These are phyloP conservation scores for Aphodius granarius DNA, from an alignment of 2,888 invertebrate genomes.

Conservation along the genomic window DNA sequence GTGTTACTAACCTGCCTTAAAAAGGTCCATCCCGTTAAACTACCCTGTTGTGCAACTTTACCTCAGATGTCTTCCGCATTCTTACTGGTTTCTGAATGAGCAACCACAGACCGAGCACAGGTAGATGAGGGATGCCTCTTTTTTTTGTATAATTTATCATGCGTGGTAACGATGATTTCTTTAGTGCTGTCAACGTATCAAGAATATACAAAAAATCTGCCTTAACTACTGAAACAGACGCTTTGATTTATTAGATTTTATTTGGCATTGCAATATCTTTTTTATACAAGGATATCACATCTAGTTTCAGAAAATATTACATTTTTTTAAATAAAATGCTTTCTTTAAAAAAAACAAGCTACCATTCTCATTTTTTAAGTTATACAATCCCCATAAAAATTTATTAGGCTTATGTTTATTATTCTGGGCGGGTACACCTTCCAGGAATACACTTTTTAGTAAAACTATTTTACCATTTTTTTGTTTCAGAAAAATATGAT, in stretches of 20 bases:
- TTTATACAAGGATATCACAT: not conserved
- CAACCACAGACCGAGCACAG: not conserved
- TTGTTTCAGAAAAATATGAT: no score
- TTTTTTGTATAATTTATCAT: not conserved
- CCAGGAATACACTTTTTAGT: no score
- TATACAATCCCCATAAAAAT: no score
- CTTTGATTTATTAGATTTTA: no score
- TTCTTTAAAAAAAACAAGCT: not conserved
- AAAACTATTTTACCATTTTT: no score
- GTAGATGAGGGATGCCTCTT: not conserved
- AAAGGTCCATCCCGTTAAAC: conserved; percentile 43
- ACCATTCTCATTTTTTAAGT: no score
- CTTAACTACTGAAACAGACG: no score
- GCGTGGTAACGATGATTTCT: not conserved
- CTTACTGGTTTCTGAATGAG: conserved; percentile 16
- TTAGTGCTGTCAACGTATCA: not conserved
- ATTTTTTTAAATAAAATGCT: not conserved
- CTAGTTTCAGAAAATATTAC: not conserved
- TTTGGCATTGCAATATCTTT: no score
- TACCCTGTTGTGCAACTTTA: conserved; percentile 37
- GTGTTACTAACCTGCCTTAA: conserved; percentile 43
- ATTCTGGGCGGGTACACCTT: no score
- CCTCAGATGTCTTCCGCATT: conserved; percentile 45
- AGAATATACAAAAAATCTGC: not conserved
- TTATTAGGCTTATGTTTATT: no score